Evolutionary conservation across 1,140 invertebrate species (phyloP).

Genomic region (Leptestheria dahalacensis): DNA sequence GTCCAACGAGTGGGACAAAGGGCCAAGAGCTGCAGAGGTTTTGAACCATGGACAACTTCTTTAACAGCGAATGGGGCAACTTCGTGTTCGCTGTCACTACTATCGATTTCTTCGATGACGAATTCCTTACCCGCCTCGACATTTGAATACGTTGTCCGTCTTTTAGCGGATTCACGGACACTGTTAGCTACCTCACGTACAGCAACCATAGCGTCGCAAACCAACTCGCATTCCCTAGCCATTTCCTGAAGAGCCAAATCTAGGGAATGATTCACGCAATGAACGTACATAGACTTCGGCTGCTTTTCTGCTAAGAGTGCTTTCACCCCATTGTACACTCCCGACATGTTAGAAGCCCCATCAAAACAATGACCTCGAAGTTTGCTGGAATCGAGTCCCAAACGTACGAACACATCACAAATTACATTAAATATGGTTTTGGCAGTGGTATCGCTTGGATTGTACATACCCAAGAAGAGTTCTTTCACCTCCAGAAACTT

Average conservation of each 20-base stretch:
- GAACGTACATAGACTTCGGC: background rate
- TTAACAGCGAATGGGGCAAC: background rate
- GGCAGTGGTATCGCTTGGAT: background rate
- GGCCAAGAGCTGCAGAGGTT: background rate
- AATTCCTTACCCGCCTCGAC: background rate
- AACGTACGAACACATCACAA: background rate
- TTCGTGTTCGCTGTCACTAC: background rate
- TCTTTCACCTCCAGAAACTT: background rate
- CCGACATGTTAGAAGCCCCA: background rate
- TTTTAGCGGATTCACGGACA: background rate
- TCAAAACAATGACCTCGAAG: background rate
- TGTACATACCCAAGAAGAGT: background rate
- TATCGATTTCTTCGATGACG: background rate
- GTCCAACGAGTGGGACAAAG: background rate
- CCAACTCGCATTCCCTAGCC: background rate
- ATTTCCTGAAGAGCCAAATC: background rate
- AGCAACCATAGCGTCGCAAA: background rate
- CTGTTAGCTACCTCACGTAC: background rate
- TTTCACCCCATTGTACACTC: background rate
- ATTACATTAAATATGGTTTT: background rate
- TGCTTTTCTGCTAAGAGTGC: background rate
- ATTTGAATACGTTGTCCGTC: background rate
- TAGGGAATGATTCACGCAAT: background rate
- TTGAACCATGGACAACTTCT: background rate
- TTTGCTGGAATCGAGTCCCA: background rate